Base-by-base conservation (phyloP, 2,113 vertebrate genomes). In the Rhabdomys dilectus region DNA sequence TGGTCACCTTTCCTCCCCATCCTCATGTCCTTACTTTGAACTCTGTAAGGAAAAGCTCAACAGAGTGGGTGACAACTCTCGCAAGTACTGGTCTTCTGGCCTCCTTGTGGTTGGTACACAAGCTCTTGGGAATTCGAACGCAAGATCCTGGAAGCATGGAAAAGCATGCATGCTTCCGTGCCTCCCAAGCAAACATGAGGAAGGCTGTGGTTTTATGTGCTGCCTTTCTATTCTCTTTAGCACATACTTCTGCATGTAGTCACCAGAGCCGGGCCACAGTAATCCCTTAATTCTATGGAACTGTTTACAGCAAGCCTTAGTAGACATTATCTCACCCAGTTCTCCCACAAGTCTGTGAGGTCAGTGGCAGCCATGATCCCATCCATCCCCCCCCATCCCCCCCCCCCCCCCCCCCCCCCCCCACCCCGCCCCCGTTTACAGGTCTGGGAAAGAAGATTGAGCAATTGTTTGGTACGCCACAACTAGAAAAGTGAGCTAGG, bases 201-300 rank as follows among this genome's bases (percentile, higher is more conserved):
- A 76, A 29, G 93, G 21, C 94, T 97, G 53, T 95, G 45, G 86
- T 92, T 1, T 95, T 96, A 22, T 78, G 22, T 7, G 36, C 90
- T 87, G 94, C 73, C 34, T 0, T 21, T 45, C 95, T 77, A 53
- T 76, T 75, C 10, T 22, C 8, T 68, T 48, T 88, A 10, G 42
- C 87, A 31, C 76, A 91, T 93, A 87, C 76, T 51, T 84, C 58
- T 64, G 66, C 51, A 2, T 48, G 31, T 7, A 11, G 70, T 96
- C 88, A 75, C 80, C 92, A 34, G 11, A 45, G 75, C 73, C 16
- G 72, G 70, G 93, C 70, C 70, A 1, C 3, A 5, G 34, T 73
- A 86, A 93, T 66, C 94, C 87, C 89, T 80, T 77, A 58, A 89
- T 21, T 24, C 42, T 68, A 13, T 0, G 68, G 26, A 51, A 36